Conservation (phyloP, 2,888 invertebrate species). For the Lepidonotus clava region DNA sequence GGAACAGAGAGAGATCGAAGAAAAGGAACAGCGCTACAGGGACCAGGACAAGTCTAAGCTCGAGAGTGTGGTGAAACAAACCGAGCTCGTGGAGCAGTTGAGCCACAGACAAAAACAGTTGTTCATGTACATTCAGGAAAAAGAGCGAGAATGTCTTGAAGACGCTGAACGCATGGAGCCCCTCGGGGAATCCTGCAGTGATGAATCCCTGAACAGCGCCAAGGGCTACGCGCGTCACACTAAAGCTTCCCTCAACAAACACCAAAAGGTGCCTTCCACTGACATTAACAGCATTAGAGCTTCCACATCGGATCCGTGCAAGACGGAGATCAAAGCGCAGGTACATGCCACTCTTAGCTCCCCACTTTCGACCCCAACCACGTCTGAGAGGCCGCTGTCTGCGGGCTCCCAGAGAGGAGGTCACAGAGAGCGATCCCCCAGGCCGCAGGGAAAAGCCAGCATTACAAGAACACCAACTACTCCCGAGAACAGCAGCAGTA, state of each 20-base stretch:
- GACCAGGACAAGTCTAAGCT: constrained; percentile 35
- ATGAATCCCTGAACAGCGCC: constrained; percentile 41
- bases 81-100: constrained; percentile 41
- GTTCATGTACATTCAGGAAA: constrained; percentile 56
- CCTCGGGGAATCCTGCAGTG: constrained; percentile 52
- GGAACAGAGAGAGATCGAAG: constrained; percentile 28
- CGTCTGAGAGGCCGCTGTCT: constrained; percentile 16
- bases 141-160: constrained; percentile 17
- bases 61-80: constrained; percentile 30
- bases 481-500: not conserved
- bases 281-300: not conserved
- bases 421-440: constrained; percentile 11
- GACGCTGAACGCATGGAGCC: constrained; percentile 53
- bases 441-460: not conserved
- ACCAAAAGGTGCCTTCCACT: not conserved
- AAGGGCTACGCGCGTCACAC: constrained; percentile 25
- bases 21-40: constrained; percentile 36
- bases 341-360: constrained; percentile 40
- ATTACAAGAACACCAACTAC: not conserved
- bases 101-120: constrained; percentile 56
- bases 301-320: not conserved
- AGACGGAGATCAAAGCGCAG: constrained; percentile 31
- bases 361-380: constrained; percentile 20
- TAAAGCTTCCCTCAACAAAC: constrained; percentile 31
- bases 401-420: not conserved